A percentile compares a stretch with the other conserved stretches of the same genome.
phyloP scores from a whole-genome alignment of 2,113 vertebrate genomes.

The Galbula dea region DNA sequence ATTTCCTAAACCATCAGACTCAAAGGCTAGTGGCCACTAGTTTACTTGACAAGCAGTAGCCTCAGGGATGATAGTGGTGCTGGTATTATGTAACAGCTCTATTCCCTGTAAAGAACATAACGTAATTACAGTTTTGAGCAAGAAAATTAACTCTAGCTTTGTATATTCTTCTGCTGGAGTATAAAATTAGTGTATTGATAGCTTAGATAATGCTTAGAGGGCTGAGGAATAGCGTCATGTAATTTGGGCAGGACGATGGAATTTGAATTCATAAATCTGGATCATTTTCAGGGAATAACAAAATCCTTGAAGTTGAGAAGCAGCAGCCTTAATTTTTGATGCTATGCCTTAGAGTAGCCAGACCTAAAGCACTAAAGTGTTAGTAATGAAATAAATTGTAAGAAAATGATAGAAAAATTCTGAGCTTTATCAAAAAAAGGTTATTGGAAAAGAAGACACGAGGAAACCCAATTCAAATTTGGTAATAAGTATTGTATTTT shows the following conservation, averaged over 20 bases:
- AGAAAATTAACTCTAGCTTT: not conserved
- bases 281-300: not conserved
- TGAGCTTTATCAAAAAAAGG: not conserved
- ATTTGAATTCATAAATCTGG: not conserved
- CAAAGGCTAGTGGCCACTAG: not conserved
- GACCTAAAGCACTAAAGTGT: not conserved
- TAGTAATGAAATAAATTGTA: not conserved
- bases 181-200: not conserved
- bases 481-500: not conserved
- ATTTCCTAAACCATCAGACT: not conserved
- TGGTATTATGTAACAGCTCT: not conserved
- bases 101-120: not conserved
- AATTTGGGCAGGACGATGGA: not conserved
- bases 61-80: not conserved
- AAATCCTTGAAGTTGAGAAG: not conserved
- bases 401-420: not conserved
- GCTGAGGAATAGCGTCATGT: not conserved
- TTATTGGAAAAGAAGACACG: not conserved
- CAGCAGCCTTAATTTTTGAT: not conserved
- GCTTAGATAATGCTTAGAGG: not conserved
- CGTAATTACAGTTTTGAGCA: not conserved
- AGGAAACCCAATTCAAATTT: not conserved
- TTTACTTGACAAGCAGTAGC: not conserved
- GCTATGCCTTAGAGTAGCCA: not conserved
- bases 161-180: not conserved